Base-by-base conservation (phyloP, 2,888 invertebrate genomes). In the Podotricha telesiphe region DNA sequence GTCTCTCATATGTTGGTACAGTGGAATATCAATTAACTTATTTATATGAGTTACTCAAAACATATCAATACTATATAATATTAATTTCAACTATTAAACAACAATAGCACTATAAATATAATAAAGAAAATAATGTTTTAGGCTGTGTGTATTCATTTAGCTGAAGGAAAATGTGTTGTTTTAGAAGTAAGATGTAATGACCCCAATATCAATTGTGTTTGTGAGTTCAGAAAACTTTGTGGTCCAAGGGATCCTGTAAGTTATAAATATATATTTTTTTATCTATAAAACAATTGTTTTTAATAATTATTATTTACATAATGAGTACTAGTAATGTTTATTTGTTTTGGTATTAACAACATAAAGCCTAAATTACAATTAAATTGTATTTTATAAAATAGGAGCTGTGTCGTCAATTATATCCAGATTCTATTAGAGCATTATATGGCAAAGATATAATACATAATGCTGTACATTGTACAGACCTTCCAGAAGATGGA, bases 401-500 rank as follows among this genome's bases (percentile, higher is more conserved):
- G 91, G 89, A 88, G 61, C 67, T 92, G 69, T 86, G 89, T 76
- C 86, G 91, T 19, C 96, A 97, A 78, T 88, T 98, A 65, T 94
- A 97, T 69, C 98, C 98, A 0, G 93, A 96, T 72, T 95, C 97
- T 3, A 90, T 99, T 55, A 94, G 98, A 80, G 98, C 98, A 6
- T 94, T 94, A 73, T 98, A 96, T 93, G 98, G 99, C 0, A 94
- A 94, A 75, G 94, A 94, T 72, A 96, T 96, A 83, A 93, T 97
- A 45, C 94, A 95, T 78, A 99, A 98, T 93, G 98, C 96, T 10
- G 94, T 98, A 1, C 98, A 99, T 85, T 98, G 98, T 83, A 98
- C 98, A 4, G 98, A 99, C 93, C 93, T 99, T 56, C 94, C 95
- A 0, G 98, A 98, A 83, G 98, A 98, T 90, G 96, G 96, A 1